Evolutionary conservation across 1,140 invertebrate species (phyloP).

Genomic region (Drosophila sulfurigaster): DNA sequence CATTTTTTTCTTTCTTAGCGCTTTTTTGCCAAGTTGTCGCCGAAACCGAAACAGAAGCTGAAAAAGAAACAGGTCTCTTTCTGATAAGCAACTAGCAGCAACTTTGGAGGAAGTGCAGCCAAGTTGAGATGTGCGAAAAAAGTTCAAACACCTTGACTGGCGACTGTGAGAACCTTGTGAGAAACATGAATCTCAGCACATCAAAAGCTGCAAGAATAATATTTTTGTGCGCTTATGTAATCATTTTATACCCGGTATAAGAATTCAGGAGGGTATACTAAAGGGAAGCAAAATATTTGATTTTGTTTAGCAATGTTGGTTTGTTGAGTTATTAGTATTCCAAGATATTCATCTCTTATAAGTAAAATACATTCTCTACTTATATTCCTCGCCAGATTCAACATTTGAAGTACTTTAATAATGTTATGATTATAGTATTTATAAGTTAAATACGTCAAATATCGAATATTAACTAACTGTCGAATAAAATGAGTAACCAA

Average conservation of each 20-base stretch:
- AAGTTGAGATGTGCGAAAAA: constrained; percentile 47
- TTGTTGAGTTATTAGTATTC: too few species aligned
- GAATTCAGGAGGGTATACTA: not conserved
- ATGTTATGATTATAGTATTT: too few species aligned
- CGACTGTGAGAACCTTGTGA: constrained; percentile 25
- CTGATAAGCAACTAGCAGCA: constrained; percentile 41
- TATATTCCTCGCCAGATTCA: too few species aligned
- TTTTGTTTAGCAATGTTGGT: too few species aligned
- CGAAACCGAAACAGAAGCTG: not conserved
- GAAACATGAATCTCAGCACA: constrained; percentile 31
- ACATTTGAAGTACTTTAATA: too few species aligned
- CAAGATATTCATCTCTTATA: too few species aligned
- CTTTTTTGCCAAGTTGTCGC: constrained; percentile 8
- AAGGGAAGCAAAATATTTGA: not conserved
- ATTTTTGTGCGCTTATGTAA: constrained; percentile 53
- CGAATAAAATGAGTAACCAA: too few species aligned
- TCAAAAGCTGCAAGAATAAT: constrained; percentile 23
- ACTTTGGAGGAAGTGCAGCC: not conserved
- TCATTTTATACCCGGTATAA: constrained; percentile 29
- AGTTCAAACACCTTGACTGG: constrained; percentile 44
- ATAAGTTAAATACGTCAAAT: too few species aligned
- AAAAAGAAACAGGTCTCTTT: constrained; percentile 32
- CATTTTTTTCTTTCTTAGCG: too few species aligned
- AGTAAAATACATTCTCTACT: too few species aligned
- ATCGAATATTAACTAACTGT: too few species aligned